phyloP scores from a whole-genome alignment of 2,113 vertebrate genomes.

The Taxidea taxus region DNA sequence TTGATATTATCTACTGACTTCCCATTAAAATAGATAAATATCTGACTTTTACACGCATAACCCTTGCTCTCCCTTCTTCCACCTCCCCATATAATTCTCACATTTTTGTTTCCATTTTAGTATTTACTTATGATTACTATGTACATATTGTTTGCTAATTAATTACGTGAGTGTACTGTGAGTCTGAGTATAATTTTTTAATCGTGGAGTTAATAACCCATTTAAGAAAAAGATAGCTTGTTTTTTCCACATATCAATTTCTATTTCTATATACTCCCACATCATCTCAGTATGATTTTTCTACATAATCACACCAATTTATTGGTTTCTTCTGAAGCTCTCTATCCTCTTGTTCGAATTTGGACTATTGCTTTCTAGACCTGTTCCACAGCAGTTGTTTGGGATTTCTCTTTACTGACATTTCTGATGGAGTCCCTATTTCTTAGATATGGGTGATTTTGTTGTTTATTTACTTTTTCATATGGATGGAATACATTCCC shows the following conservation, averaged over 20 bases:
- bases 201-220: not conserved
- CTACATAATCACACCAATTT: not conserved
- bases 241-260: not conserved
- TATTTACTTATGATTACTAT: slow-evolving; percentile 12
- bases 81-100: not conserved
- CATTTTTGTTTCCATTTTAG: not conserved
- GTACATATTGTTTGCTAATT: not conserved
- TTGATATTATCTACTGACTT: not conserved
- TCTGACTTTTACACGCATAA: not conserved
- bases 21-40: not conserved
- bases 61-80: not conserved
- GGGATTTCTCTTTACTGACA: not conserved
- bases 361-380: not conserved
- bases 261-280: not conserved
- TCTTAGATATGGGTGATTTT: not conserved
- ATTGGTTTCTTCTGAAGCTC: not conserved
- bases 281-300: not conserved
- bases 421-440: not conserved
- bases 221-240: not conserved
- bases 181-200: not conserved
- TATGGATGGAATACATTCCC: not conserved
- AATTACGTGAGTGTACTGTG: not conserved
- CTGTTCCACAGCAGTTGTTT: not conserved
- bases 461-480: not conserved
- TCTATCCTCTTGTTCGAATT: not conserved